Base-by-base conservation (phyloP, 2,888 invertebrate species). In the Atethmia centrago region DNA sequence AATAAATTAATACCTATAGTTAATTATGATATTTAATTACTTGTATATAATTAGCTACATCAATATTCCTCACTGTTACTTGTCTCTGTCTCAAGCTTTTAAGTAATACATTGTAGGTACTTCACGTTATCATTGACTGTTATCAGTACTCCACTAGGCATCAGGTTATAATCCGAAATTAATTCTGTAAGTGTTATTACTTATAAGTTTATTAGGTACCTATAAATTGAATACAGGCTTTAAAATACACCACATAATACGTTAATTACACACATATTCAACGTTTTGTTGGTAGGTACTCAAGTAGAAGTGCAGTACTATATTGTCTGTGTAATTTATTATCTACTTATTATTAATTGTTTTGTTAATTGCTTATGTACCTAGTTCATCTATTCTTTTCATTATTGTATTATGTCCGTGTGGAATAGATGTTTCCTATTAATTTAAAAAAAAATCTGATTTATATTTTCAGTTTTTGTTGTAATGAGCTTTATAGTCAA, bases 31-130 rank as follows among this genome's bases (percentile, higher is more conserved):
- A 63, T 69, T 70, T 70, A 63, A 84, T 70, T 74, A 58, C 42
- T 69, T 81, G 84, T 81, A 42, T 81, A 84, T 69, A 69, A 68
- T 68, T 83, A 83, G 63, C 63, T 68, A 72, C 67, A 79, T 68
- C 42, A 31, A 65, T 80, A 66, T 74, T 73, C 62, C 62, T 70
- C 51, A 63, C 80, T 51, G 75, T 66, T 74, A 63, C 74, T 83
- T 53, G 80, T 62, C 25, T 70, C 45, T 40, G 56, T 62, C 53
- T 56, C 8, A 69, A 65, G 40, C 64, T 79, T 51, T 49, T 62
- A 63, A 79, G 67, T 68, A 49, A 66, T 65, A 80, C 73, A 83
- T 58, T 67, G 49, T 79, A 55, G 28, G 66, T 67, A 83, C 55
- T 70, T 64, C n/a, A n/a, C 59, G 67, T 56, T 79, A 83, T 71